Base-by-base conservation (phyloP, 1,140 invertebrate genomes). In the Drosophila suzukii region DNA sequence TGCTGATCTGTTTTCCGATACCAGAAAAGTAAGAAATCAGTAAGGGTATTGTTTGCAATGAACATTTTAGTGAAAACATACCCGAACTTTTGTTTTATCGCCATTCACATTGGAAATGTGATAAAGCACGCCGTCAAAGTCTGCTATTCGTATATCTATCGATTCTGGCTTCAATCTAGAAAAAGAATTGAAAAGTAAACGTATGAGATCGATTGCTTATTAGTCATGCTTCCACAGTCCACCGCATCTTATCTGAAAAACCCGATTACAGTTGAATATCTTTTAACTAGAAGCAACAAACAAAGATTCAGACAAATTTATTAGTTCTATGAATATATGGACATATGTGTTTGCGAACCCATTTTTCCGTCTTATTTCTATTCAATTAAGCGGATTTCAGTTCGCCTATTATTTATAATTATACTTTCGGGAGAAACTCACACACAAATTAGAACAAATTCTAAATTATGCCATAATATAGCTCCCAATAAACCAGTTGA, bases 121-220 rank as follows among this genome's bases (percentile, higher is more conserved):
- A 94, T 98, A 99, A 62, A 99, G 93, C 59, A 99, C 98, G 78
- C 99, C 98, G 95, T 99, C 99, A 94, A 99, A 99, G 94, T 99
- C 99, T 81, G 97, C 96, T 92, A 99, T 95, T 70, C 95, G 96
- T 76, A 99, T 96, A 93, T 99, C 98, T 84, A 98, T 98, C 67
- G 96, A 97, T 92, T 99, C 98, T 80, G 97, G 96, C 95, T 99
- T 99, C 91, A 96, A 96, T 62, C 98, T 99, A 93, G 67, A 88
- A 88, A 39, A 1, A 43, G 4, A 66, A 59, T 51, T 54, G 12
- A 34, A 41, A 68, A 49, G 4, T 30, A 43, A 47, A 39, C 27
- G 38, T 11, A 41, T 39, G 12, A 73, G 51, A 65, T 49, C 17
- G 67, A 57, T 49, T n/a, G 30, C 0, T 41, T 39, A 61, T 77